Evolutionary conservation across 2,797 vertebrate species (phyloP), one percentile per base, ranked within the genome.

Genomic region (Lycodopsis pacificus): DNA sequence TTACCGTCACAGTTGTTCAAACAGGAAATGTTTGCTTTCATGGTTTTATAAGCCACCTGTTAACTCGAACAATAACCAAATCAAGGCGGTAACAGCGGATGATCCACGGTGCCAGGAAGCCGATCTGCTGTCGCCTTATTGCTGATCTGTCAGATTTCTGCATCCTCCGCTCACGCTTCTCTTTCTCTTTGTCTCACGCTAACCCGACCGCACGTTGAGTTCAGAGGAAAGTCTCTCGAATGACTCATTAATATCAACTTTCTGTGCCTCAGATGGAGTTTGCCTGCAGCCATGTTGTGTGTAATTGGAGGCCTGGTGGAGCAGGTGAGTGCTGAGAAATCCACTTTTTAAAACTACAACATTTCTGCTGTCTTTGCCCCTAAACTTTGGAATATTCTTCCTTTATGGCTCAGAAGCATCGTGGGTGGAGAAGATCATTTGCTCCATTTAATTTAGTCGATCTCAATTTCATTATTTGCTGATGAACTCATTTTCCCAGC

Each of bases 281-380:
- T 22, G 94, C 93, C 64, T 95, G 93, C 85, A 95, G 93, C 73
- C 94, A 95, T 44, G 93, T 95, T 11, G 93, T 95, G 3, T 95
- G 94, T 83, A 91, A 95, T 57, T 94, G 93, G 94, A 91, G 61
- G n/a, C 79, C 91, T 7, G 86, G 82, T 2, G 69, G 48, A 69
- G 57, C 85, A 76, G 90, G 93, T 93, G 73, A 89, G 77, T 58
- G 11, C 12, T 3, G 27, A 25, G 0, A 56, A 49, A 20, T 48
- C 32, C 4, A 19, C 8, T 32, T 0, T 30, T 19, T 20, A 58
- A 11, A 11, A 58, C 0, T 0, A 57, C 6, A 58, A 58, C 56
- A 12, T 58, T 20, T 38, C 12, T 59, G 32, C 10, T 22, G n/a
- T 53, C 10, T 53, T 22, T 53, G 9, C n/a, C 46, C 2, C 19